These are phyloP conservation scores for Takifugu flavidus DNA, from an alignment of 2,113 vertebrate species.

Conservation along the genomic window DNA sequence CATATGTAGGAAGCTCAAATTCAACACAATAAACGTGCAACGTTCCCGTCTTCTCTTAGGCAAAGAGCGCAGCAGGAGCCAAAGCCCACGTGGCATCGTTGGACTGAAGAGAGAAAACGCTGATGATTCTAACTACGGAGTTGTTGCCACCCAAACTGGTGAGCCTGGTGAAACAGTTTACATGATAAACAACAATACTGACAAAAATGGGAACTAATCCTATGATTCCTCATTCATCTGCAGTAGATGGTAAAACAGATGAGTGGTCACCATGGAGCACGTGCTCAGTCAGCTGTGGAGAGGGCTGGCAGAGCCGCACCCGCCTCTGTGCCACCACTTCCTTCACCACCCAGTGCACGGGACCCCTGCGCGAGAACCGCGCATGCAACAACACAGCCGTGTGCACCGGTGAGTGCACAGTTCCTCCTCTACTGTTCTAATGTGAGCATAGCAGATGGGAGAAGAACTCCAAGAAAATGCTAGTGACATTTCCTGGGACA, in stretches of 20 bases:
- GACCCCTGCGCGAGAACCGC: slow-evolving; percentile 90
- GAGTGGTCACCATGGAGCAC: slow-evolving; percentile 95
- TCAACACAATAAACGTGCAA: slow-evolving; percentile 10
- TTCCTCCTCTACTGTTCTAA: background rate
- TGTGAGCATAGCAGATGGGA: background rate
- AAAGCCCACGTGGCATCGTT: slow-evolving; percentile 88
- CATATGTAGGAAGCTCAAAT: slow-evolving; percentile 2
- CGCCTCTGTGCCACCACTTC: slow-evolving; percentile 89
- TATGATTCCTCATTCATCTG: background rate
- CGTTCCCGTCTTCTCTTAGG: slow-evolving; percentile 68
- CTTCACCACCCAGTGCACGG: slow-evolving; percentile 88
- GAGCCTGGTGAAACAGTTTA: slow-evolving; percentile 41
- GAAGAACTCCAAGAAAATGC: slow-evolving; percentile 3
- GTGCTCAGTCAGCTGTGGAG: slow-evolving; percentile 91
- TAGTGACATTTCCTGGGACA: background rate
- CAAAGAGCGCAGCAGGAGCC: slow-evolving; percentile 86
- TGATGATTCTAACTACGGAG: slow-evolving; percentile 80
- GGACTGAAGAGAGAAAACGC: slow-evolving; percentile 83
- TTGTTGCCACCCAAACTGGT: slow-evolving; percentile 89
- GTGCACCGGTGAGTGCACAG: slow-evolving; percentile 83
- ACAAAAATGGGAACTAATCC: background rate
- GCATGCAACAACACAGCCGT: slow-evolving; percentile 91
- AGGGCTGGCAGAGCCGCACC: slow-evolving; percentile 91
- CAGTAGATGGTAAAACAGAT: slow-evolving; percentile 82
- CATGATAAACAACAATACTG: background rate